These are phyloP conservation scores for Tipula confusa DNA, from an alignment of 2,888 invertebrate species.

Conservation along the genomic window DNA sequence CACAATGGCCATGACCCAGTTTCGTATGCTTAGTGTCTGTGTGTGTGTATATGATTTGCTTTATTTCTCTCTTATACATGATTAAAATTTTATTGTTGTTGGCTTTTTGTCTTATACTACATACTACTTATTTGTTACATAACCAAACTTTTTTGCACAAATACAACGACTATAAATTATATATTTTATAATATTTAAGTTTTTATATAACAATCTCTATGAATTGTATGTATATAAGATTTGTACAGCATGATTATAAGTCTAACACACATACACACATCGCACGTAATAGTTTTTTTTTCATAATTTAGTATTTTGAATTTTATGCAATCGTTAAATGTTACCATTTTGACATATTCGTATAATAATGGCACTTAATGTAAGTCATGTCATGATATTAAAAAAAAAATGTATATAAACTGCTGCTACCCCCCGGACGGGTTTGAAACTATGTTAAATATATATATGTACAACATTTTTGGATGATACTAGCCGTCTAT, in stretches of 20 bases:
- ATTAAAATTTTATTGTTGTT: background rate
- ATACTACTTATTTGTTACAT: slow-evolving; percentile 3
- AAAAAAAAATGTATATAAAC: no score
- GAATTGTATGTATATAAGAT: background rate
- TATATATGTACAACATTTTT: no score
- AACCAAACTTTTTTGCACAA: slow-evolving; percentile 15
- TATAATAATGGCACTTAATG: background rate
- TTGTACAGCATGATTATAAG: background rate
- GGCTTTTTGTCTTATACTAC: background rate
- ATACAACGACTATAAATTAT: background rate
- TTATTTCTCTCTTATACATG: background rate
- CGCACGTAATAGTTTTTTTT: background rate
- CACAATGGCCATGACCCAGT: background rate
- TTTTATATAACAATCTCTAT: slow-evolving; percentile 13
- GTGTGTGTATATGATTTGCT: background rate
- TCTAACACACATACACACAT: background rate
- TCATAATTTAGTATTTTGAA: background rate
- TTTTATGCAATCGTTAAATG: slow-evolving; percentile 20
- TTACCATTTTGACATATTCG: background rate
- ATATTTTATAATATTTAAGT: no score
- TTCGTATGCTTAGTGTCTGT: background rate
- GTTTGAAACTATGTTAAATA: no score
- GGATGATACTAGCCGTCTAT: no score
- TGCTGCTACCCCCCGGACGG: no score
- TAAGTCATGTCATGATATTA: no score